Conservation (phyloP, 2,888 invertebrate species). For the Xylocampa areola region DNA sequence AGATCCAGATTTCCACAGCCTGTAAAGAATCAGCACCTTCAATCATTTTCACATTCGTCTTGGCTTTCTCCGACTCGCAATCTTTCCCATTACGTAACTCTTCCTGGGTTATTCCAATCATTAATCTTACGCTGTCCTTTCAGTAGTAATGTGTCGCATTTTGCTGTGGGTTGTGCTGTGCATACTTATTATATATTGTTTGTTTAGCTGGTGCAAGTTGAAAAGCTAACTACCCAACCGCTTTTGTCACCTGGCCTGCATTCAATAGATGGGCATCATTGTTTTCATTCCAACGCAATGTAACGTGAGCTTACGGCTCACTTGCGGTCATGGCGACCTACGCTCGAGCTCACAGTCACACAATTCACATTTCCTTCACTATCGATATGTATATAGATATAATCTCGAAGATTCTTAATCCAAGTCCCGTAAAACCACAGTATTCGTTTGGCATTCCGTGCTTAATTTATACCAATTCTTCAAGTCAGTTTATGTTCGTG, state of each 20-base stretch:
- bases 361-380: slow-evolving; percentile 50
- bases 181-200: slow-evolving; percentile 51
- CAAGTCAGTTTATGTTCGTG: slow-evolving; percentile 69
- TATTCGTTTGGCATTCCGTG: slow-evolving; percentile 42
- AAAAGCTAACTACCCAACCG: slow-evolving; percentile 59
- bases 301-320: slow-evolving; percentile 74
- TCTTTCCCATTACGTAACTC: slow-evolving; percentile 50
- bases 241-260: slow-evolving; percentile 76
- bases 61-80: slow-evolving; percentile 44
- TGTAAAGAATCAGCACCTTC: slow-evolving; percentile 40
- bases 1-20: slow-evolving; percentile 10
- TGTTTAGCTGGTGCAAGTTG: slow-evolving; percentile 50
- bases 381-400: too few species aligned
- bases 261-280: slow-evolving; percentile 73
- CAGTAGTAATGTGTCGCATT: slow-evolving; percentile 41
- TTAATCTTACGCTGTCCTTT: slow-evolving; percentile 49
- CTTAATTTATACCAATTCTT: slow-evolving; percentile 67
- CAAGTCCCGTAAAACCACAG: slow-evolving; percentile 45
- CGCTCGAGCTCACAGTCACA: slow-evolving; percentile 57
- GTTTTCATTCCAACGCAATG: slow-evolving; percentile 76
- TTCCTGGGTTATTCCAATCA: slow-evolving; percentile 50
- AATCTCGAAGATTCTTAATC: slow-evolving; percentile 43
- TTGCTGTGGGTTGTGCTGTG: slow-evolving; percentile 28
- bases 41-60: slow-evolving; percentile 48
- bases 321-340: slow-evolving; percentile 70